phyloP scores from a whole-genome alignment of 2,888 invertebrate genomes.

The Phrixothrix hirtus region DNA sequence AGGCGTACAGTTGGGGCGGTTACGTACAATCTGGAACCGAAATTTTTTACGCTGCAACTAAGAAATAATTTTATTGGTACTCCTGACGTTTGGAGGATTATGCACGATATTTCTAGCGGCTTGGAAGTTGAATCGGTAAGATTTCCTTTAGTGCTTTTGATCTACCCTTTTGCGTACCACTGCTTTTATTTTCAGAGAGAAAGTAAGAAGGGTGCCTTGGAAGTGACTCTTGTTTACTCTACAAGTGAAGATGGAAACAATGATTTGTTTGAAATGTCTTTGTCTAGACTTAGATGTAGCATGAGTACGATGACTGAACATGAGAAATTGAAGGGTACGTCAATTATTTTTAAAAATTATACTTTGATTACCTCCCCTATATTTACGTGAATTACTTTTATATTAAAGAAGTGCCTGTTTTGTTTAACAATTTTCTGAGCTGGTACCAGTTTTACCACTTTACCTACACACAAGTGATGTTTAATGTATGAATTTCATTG shows the following conservation, averaged over 20 bases:
- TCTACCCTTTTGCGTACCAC: not conserved
- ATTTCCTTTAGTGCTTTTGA: slow-evolving; percentile 27
- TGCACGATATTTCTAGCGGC: slow-evolving; percentile 69
- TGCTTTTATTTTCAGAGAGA: slow-evolving; percentile 60
- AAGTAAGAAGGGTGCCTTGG: slow-evolving; percentile 70
- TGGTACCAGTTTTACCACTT: no score
- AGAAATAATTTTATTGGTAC: slow-evolving; percentile 65
- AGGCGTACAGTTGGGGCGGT: slow-evolving; percentile 70
- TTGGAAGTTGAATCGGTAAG: slow-evolving; percentile 58
- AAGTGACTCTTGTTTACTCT: slow-evolving; percentile 66
- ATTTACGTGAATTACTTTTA: no score
- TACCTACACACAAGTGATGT: no score
- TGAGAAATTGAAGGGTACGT: slow-evolving; percentile 66
- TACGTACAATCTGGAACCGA: slow-evolving; percentile 69
- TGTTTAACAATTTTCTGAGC: no score
- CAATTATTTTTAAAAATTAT: not conserved
- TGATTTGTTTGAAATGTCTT: slow-evolving; percentile 65
- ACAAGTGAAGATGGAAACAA: slow-evolving; percentile 68
- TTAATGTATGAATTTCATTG: no score
- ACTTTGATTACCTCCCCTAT: no score
- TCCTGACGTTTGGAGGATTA: slow-evolving; percentile 71
- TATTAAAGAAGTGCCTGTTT: no score
- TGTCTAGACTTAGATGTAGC: slow-evolving; percentile 68
- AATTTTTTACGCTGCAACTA: slow-evolving; percentile 65
- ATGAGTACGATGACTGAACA: slow-evolving; percentile 74